Conservation (phyloP, 2,113 vertebrate species). For the Ibidorhyncha struthersii region DNA sequence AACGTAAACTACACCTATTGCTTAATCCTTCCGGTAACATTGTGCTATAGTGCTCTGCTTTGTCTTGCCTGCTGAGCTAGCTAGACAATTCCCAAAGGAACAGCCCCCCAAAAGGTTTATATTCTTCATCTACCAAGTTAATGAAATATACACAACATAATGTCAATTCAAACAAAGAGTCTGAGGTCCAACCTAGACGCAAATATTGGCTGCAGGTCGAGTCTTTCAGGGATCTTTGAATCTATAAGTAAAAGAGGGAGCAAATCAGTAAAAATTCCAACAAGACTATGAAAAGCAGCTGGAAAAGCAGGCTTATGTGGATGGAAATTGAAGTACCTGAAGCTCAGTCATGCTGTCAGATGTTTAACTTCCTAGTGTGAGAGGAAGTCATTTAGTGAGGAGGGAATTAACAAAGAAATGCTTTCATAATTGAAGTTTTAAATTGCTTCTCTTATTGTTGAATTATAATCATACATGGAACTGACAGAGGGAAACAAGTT, state of each 20-base stretch:
- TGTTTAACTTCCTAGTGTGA: slow-evolving; percentile 46
- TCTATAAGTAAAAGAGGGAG: not conserved
- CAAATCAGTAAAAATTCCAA: not conserved
- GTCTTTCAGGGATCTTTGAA: not conserved
- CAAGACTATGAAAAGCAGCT: not conserved
- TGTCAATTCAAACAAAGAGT: not conserved
- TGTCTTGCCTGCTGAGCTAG: rapidly evolving
- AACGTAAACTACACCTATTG: not conserved
- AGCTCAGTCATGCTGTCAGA: slow-evolving; percentile 8
- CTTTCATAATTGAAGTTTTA: slow-evolving; percentile 41
- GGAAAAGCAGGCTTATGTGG: not conserved
- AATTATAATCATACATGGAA: slow-evolving; percentile 25
- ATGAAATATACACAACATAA: not conserved
- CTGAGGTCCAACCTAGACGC: not conserved
- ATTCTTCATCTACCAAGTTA: not conserved
- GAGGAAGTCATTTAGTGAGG: slow-evolving; percentile 29
- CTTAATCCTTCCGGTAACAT: not conserved
- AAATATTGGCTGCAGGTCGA: not conserved
- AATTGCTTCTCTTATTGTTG: slow-evolving; percentile 35
- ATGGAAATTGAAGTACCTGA: not conserved
- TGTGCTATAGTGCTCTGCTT: not conserved
- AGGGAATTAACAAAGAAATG: slow-evolving; percentile 43
- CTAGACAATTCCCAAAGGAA: not conserved
- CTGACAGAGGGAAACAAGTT: not conserved
- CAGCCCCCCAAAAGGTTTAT: not conserved